Evolutionary conservation across 2,113 vertebrate species (phyloP).

Genomic region (Epinephelus lanceolatus): DNA sequence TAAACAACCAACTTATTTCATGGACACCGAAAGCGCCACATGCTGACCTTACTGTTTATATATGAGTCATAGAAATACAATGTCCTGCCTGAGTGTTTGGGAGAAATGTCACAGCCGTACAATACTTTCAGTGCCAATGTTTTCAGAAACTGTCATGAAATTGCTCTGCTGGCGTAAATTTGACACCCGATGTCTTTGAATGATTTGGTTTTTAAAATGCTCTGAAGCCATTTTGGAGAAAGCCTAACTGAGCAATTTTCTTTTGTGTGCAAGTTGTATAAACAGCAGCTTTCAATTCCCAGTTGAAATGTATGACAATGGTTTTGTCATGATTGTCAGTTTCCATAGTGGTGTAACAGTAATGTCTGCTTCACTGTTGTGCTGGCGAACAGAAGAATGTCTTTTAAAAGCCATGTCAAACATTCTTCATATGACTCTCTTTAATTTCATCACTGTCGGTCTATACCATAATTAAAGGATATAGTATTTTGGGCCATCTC

Average conservation of each 20-base stretch:
- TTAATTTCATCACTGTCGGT: not conserved
- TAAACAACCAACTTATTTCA: slow-evolving; percentile 42
- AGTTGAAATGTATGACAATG: slow-evolving; percentile 6
- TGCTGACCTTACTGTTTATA: slow-evolving; percentile 44
- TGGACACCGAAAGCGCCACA: slow-evolving; percentile 3
- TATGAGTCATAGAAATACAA: slow-evolving; percentile 36
- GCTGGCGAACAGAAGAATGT: not conserved
- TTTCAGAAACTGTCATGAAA: slow-evolving; percentile 35
- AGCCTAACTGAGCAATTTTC: not conserved
- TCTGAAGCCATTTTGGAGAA: not conserved
- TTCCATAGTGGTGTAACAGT: not conserved
- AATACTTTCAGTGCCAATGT: slow-evolving; percentile 17
- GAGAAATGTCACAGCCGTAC: slow-evolving; percentile 13
- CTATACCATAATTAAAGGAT: not conserved
- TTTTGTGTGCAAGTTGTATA: not conserved
- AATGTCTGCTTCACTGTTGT: not conserved
- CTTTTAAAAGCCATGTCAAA: too few relatives aligned
- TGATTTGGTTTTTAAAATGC: not conserved
- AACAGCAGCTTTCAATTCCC: not conserved
- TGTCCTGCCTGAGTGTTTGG: slow-evolving; percentile 29
- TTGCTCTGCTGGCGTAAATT: not conserved
- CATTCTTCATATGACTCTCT: too few relatives aligned
- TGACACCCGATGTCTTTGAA: not conserved
- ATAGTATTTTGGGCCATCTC: not conserved
- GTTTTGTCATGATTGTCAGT: not conserved